Percentiles rank a stretch among this genome's conserved stretches.
Evolutionary conservation across 2,113 vertebrate genomes (phyloP).

Genomic region (Lonchura striata): DNA sequence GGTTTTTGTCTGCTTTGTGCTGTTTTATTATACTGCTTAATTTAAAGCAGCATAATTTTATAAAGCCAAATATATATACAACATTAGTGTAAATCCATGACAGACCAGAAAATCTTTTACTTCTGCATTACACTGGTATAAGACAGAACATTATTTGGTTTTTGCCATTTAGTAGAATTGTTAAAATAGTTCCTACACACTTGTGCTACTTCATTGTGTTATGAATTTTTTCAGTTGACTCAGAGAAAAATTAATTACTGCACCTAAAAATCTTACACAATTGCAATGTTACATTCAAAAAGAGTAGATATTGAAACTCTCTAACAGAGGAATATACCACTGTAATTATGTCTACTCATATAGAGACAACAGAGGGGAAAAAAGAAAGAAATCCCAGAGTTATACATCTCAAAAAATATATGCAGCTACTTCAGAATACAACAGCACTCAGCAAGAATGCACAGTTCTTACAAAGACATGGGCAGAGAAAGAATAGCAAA

Average conservation of each 20-base stretch:
- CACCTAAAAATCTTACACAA: neutral
- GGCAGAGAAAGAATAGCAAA: neutral
- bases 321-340: neutral
- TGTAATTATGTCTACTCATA: neutral
- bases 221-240: neutral
- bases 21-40: neutral
- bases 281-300: neutral
- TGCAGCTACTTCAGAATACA: neutral
- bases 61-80: neutral
- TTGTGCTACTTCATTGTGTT: neutral
- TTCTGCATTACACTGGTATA: neutral
- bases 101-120: neutral
- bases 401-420: neutral
- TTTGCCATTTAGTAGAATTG: neutral
- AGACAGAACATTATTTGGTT: neutral
- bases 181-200: neutral
- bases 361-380: accelerated
- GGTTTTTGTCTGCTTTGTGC: neutral
- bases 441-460: neutral
- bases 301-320: neutral
- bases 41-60: neutral
- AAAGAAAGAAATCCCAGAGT: neutral
- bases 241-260: neutral
- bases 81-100: neutral
- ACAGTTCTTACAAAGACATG: neutral